phyloP scores from a whole-genome alignment of 2,888 invertebrate species.

The Imbricaverruca yamaguchii region DNA sequence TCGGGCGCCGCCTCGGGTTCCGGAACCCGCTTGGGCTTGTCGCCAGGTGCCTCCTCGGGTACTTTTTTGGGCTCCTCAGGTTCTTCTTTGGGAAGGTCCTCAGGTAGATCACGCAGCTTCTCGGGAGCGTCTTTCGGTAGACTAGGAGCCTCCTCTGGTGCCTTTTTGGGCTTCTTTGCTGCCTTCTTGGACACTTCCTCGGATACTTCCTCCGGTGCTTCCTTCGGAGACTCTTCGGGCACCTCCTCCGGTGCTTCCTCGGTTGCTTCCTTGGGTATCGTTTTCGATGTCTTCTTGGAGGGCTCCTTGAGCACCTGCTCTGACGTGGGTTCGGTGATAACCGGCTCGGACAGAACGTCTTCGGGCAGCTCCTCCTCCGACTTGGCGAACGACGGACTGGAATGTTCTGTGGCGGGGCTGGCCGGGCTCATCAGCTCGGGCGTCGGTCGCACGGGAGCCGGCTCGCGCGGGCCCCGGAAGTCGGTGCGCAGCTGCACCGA shows the following conservation, averaged over 20 bases:
- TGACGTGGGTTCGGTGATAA: neutral
- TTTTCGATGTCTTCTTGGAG: neutral
- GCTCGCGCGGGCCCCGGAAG: neutral
- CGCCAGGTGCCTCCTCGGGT: neutral
- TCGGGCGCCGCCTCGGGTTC: neutral
- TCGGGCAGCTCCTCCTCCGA: neutral
- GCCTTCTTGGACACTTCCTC: neutral
- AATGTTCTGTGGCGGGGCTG: neutral
- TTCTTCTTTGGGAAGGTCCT: too few species aligned
- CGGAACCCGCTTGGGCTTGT: too few species aligned
- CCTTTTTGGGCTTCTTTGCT: too few species aligned
- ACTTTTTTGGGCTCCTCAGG: neutral
- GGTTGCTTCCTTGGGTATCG: neutral
- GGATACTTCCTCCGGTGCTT: neutral
- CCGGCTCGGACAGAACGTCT: neutral
- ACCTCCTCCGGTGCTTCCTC: neutral
- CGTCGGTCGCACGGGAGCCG: neutral
- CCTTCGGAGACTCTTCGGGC: neutral
- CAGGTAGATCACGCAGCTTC: too few species aligned
- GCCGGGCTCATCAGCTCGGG: neutral
- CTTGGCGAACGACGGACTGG: neutral
- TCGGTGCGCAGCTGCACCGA: slow-evolving; percentile 39
- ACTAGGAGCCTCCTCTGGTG: too few species aligned
- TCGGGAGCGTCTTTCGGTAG: too few species aligned
- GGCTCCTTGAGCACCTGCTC: neutral